Evolutionary conservation across 2,797 vertebrate species (phyloP).

Genomic region (Sebastes diploproa): DNA sequence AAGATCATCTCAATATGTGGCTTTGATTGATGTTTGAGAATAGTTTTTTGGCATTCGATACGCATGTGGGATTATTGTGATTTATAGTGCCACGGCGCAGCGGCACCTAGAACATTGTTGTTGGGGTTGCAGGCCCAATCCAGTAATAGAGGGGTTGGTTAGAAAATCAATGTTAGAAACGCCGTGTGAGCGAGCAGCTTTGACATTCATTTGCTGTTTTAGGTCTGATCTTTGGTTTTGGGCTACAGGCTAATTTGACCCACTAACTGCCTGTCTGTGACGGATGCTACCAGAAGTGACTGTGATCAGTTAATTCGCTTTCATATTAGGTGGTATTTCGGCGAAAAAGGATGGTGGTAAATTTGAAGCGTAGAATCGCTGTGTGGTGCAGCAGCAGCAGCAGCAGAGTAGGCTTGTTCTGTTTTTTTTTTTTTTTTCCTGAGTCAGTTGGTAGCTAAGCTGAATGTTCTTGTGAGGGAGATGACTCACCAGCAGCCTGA

Average conservation of each 20-base stretch:
- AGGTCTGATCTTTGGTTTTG: constrained; percentile 39
- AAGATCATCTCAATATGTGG: constrained; percentile 84
- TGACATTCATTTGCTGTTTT: constrained; percentile 44
- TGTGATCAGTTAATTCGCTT: constrained; percentile 31
- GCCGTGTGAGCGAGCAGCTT: constrained; percentile 33
- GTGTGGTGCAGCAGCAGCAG: constrained; percentile 54
- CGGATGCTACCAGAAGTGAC: constrained; percentile 30
- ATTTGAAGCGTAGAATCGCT: constrained; percentile 45
- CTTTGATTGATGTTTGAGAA: constrained; percentile 82
- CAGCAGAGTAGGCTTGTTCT: constrained; percentile 55
- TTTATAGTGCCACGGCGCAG: constrained; percentile 64
- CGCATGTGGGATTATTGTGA: constrained; percentile 74
- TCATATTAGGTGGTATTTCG: constrained; percentile 37
- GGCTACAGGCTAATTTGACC: constrained; percentile 25
- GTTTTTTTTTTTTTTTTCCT: constrained; percentile 47
- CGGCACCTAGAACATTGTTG: constrained; percentile 66
- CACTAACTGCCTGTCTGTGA: constrained; percentile 16
- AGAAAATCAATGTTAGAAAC: constrained; percentile 62
- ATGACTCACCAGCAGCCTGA: constrained; percentile 82
- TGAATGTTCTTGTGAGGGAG: constrained; percentile 81
- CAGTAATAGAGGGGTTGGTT: constrained; percentile 72
- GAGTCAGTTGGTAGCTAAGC: constrained; percentile 78
- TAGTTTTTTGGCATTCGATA: constrained; percentile 78
- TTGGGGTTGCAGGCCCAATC: constrained; percentile 63
- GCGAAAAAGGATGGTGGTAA: constrained; percentile 35